phyloP scores from a whole-genome alignment of 2,113 vertebrate genomes.

The Osmerus eperlanus region DNA sequence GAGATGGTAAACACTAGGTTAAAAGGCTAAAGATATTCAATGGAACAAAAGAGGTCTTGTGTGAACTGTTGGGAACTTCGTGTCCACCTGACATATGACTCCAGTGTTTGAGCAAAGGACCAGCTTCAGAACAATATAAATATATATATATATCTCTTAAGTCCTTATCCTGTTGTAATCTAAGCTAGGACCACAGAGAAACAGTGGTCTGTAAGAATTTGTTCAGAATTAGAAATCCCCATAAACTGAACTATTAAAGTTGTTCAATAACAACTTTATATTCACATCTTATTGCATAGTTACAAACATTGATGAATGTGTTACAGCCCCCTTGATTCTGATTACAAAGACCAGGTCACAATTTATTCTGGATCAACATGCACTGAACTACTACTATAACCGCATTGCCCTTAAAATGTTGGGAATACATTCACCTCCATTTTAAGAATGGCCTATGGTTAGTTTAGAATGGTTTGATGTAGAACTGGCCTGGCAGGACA shows the following conservation, averaged over 20 bases:
- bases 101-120: constrained; percentile 44
- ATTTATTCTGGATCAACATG: too few relatives aligned
- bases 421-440: neutral
- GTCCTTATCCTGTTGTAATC: constrained; percentile 16
- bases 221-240: too few relatives aligned
- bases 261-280: too few relatives aligned
- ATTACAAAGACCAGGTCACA: too few relatives aligned
- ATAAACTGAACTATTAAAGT: too few relatives aligned
- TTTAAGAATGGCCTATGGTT: too few relatives aligned
- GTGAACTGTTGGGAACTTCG: constrained; percentile 42
- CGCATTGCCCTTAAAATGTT: neutral
- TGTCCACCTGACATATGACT: constrained; percentile 65
- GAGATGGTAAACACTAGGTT: constrained; percentile 16
- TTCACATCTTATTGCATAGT: too few relatives aligned
- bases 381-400: too few relatives aligned
- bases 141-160: neutral
- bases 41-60: constrained; percentile 33
- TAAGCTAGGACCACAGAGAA: constrained; percentile 23
- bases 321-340: too few relatives aligned
- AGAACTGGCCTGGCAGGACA: constrained; percentile 43
- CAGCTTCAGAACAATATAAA: constrained; percentile 8
- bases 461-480: constrained; percentile 19
- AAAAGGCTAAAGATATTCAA: constrained; percentile 27
- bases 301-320: too few relatives aligned
- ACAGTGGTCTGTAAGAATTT: constrained; percentile 8